phyloP scores from a whole-genome alignment of 2,797 vertebrate genomes.

The Thalassophryne amazonica region DNA sequence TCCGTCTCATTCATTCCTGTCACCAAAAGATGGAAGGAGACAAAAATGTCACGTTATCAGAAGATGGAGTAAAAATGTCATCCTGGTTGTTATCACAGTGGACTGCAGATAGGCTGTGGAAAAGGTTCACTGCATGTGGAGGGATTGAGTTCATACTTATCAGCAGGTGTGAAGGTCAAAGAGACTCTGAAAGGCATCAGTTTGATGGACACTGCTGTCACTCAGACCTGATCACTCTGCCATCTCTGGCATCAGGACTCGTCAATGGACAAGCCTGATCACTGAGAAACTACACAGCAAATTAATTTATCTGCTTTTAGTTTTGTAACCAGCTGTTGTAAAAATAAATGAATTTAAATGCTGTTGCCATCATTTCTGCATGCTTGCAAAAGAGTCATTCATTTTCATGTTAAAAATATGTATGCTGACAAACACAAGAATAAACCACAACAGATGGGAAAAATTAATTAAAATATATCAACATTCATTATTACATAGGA shows the following conservation, averaged over 20 bases:
- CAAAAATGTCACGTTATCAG: slow-evolving; percentile 54
- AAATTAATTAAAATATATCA: too few relatives aligned
- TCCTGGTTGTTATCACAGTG: slow-evolving; percentile 12
- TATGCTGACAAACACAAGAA: too few relatives aligned
- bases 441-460: too few relatives aligned
- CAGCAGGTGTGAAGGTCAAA: slow-evolving; percentile 30
- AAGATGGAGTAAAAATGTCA: slow-evolving; percentile 23
- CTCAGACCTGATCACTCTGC: neutral
- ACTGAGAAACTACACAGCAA: too few relatives aligned
- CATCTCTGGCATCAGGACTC: neutral
- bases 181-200: slow-evolving; percentile 9
- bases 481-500: too few relatives aligned
- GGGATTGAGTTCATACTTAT: slow-evolving; percentile 11
- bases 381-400: too few relatives aligned
- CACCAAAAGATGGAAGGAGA: neutral
- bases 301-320: too few relatives aligned
- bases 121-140: neutral
- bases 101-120: slow-evolving; percentile 4
- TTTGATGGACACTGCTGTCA: neutral
- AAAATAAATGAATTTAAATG: too few relatives aligned
- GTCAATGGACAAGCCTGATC: neutral
- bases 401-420: too few relatives aligned
- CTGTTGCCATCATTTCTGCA: too few relatives aligned
- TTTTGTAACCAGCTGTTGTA: too few relatives aligned
- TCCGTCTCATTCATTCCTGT: neutral